Evolutionary conservation across 1,140 invertebrate species (phyloP), one percentile per base, ranked within the genome.

Genomic region (Cepaea nemoralis): DNA sequence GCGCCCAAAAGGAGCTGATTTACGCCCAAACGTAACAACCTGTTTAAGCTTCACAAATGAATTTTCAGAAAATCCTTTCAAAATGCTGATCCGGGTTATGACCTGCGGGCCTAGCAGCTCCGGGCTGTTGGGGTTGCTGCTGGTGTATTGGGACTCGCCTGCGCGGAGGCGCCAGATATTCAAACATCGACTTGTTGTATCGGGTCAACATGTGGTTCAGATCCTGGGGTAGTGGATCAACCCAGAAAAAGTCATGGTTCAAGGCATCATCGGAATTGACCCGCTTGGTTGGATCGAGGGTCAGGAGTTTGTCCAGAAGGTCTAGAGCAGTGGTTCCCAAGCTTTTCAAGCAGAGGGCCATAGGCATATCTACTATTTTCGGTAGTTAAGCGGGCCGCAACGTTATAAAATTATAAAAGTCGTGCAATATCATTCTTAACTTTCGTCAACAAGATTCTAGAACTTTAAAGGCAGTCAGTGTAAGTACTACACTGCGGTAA

Each of bases 181-280:
- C 97, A 89, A 99, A 99, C 97, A 98, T 99, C 89, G 96, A 98
- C 86, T 97, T 96, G 0, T 95, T 95, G 89, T 98, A 97, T 87
- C 97, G 96, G 0, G 96, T 96, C 69, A 99, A 91, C 97, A 98
- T 98, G 92, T 96, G 96, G 39, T 94, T 95, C 0, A 99, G 92
- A 88, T 98, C 97, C 31, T 80, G 80, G 0, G 97, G 97, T 95
- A 98, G 96, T 10, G 98, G 98, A 90, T 99, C 97, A 0, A 95
- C 96, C 97, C 97, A 99, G 91, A 99, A 99, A 91, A 99, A 99
- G 88, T 99, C 97, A 63, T 63, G 97, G 93, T 99, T 98, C 0
- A 99, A 89, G 0, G 98, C 98, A 0, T 95, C 95, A 97, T 0
- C 97, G 95, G 91, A 99, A 96, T 40, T n/a, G 95, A 94, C 84